These are phyloP conservation scores for Mesorhabditis spiculigera DNA, from an alignment of 2,888 invertebrate genomes.

Conservation along the genomic window DNA sequence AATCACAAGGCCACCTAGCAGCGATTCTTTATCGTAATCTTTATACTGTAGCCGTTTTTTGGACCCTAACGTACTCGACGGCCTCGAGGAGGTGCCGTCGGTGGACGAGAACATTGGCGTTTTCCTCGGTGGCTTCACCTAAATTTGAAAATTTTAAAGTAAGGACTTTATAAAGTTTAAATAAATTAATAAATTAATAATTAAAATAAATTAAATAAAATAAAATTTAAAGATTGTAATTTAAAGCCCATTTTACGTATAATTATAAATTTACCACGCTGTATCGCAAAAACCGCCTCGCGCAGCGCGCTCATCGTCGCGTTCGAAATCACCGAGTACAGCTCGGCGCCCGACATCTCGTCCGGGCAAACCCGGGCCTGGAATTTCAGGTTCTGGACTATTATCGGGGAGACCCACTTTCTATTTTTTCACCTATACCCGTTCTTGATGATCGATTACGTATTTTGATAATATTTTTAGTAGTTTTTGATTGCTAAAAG, in stretches of 20 bases:
- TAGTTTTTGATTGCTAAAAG: too few relatives aligned
- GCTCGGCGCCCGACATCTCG: constrained; percentile 52
- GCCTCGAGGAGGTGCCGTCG: neutral
- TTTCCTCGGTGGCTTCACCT: neutral
- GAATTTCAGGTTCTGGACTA: constrained; percentile 4
- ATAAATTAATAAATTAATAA: too few relatives aligned
- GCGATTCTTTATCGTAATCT: too few relatives aligned
- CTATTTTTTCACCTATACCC: too few relatives aligned
- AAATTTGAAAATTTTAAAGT: neutral
- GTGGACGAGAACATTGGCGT: neutral
- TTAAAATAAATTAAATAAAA: too few relatives aligned
- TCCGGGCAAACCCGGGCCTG: constrained; percentile 43
- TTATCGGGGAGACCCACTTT: too few relatives aligned
- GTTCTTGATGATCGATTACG: too few relatives aligned
- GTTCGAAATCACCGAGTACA: constrained; percentile 46
- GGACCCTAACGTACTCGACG: neutral
- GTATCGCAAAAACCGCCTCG: constrained; percentile 18
- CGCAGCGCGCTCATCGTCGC: constrained; percentile 44
- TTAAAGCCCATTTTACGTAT: neutral
- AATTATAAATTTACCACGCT: neutral
- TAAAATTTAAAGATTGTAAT: neutral
- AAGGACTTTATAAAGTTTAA: too few relatives aligned
- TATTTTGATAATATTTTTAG: too few relatives aligned
- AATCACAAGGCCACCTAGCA: too few relatives aligned
- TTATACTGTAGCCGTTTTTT: neutral